A percentile compares a stretch with the other conserved stretches of the same genome.
Evolutionary conservation across 2,797 vertebrate species (phyloP).

Genomic region (Enteromius unitaeniatus): DNA sequence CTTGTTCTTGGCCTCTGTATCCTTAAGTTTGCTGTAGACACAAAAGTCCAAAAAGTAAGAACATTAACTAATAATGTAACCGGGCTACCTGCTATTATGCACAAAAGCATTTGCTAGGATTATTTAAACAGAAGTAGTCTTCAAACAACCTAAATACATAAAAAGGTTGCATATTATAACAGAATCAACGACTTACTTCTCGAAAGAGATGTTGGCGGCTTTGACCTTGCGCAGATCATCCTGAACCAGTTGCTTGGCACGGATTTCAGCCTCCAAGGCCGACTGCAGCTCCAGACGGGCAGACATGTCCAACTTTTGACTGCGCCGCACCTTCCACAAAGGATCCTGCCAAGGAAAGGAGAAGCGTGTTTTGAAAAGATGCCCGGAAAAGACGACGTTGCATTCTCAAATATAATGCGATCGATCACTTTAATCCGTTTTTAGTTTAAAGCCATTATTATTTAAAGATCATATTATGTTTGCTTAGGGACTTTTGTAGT

Average conservation of each 20-base stretch:
- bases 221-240: constrained; percentile 92
- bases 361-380: background rate
- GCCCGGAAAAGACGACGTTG: background rate
- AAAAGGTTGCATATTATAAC: background rate
- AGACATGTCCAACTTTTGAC: constrained; percentile 98
- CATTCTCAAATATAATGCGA: background rate
- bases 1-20: constrained; percentile 83
- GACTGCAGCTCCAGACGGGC: constrained; percentile 94
- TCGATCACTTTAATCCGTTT: background rate
- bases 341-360: constrained; percentile 82
- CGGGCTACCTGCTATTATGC: background rate
- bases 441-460: background rate
- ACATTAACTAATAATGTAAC: no score
- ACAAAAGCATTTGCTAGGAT: background rate
- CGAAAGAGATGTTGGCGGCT: constrained; percentile 86
- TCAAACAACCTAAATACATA: background rate
- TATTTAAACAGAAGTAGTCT: background rate
- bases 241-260: constrained; percentile 93
- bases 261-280: constrained; percentile 93
- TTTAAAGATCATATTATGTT: background rate
- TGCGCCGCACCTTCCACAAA: constrained; percentile 95
- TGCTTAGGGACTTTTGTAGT: background rate
- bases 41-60: background rate
- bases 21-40: constrained; percentile 87
- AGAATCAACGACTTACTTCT: constrained; percentile 82